Conservation (phyloP, 2,888 invertebrate species). For the Dusona sp. region DNA sequence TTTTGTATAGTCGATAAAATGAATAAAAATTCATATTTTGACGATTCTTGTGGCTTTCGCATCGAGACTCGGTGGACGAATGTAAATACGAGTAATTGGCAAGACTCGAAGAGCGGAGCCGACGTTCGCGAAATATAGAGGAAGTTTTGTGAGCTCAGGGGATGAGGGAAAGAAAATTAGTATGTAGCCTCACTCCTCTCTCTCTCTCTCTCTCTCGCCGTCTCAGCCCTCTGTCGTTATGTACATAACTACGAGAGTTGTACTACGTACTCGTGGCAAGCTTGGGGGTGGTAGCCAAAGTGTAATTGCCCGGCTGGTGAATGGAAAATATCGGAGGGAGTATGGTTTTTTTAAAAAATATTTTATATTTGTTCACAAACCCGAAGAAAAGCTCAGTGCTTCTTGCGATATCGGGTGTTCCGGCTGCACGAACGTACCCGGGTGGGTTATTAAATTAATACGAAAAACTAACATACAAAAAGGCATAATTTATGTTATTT, state of each 20-base stretch:
- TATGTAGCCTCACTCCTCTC: conserved; percentile 12
- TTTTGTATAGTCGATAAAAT: not conserved
- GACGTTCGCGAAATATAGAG: conserved; percentile 41
- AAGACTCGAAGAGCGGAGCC: conserved; percentile 17
- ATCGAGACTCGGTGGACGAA: conserved; percentile 18
- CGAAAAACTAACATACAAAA: not conserved
- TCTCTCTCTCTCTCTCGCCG: conserved; percentile 20
- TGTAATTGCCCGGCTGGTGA: conserved; percentile 80
- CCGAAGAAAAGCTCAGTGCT: conserved; percentile 30
- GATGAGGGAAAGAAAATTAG: not conserved
- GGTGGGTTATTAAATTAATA: conserved; percentile 8
- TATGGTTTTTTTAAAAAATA: conserved; percentile 22
- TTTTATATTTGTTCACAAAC: conserved; percentile 27
- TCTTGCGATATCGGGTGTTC: not conserved
- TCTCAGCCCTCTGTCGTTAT: conserved; percentile 5
- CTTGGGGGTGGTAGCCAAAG: conserved; percentile 65
- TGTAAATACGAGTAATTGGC: conserved; percentile 64
- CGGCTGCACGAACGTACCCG: not conserved
- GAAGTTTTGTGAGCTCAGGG: conserved; percentile 17
- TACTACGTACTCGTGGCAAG: conserved; percentile 20
- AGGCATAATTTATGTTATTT: not conserved
- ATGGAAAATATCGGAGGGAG: conserved; percentile 62
- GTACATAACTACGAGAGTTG: conserved; percentile 30
- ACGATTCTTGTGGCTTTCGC: conserved; percentile 9
- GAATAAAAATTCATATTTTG: conserved; percentile 36